phyloP scores from a whole-genome alignment of 2,888 invertebrate species.

The Melitaea athalia region DNA sequence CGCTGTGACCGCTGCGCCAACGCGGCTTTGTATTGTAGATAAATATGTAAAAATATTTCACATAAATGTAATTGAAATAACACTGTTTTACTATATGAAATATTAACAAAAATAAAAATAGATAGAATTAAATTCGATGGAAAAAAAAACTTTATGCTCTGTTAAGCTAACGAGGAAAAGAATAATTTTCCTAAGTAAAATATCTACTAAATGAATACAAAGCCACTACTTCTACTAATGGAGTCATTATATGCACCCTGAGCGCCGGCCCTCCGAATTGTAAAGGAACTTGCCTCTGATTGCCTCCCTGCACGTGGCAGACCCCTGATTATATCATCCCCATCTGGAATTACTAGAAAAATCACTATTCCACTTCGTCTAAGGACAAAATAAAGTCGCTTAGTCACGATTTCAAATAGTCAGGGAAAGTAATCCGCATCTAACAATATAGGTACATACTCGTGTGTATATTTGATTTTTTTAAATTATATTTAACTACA shows the following conservation, averaged over 20 bases:
- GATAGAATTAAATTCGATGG: no score
- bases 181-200: conserved; percentile 7
- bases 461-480: no score
- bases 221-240: conserved; percentile 26
- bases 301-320: conserved; percentile 29
- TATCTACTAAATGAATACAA: conserved; percentile 10
- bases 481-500: no score
- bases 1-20: no score
- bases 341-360: conserved; percentile 18
- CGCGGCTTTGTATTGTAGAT: no score
- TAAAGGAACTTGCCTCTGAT: conserved; percentile 27
- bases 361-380: conserved; percentile 13
- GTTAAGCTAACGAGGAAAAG: neutral
- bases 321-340: conserved; percentile 9
- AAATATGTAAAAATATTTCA: no score
- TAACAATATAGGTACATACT: neutral
- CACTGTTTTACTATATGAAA: no score
- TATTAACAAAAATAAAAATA: no score
- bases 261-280: conserved; percentile 26
- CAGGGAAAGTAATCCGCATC: neutral
- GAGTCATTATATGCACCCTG: conserved; percentile 29
- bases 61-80: no score
- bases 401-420: neutral
- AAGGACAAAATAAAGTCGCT: neutral
- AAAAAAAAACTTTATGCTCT: no score